Evolutionary conservation across 2,888 invertebrate species (phyloP).

Genomic region (Synanthedon vespiformis): DNA sequence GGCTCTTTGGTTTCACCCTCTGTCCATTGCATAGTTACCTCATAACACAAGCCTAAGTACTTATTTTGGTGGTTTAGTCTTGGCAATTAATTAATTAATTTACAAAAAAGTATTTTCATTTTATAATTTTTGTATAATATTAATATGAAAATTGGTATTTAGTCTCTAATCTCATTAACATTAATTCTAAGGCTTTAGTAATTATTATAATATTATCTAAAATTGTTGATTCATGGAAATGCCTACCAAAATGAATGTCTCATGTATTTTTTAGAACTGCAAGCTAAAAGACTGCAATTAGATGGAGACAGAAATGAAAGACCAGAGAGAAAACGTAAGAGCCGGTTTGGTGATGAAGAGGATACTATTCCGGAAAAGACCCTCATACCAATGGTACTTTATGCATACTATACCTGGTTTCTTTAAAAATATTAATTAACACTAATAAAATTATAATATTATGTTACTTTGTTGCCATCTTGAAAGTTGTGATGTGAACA

Average conservation of each 20-base stretch:
- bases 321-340: conserved; percentile 73
- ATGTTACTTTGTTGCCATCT: no score
- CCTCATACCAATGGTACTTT: conserved; percentile 47
- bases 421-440: background rate
- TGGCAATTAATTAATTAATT: background rate
- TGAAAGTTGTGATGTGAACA: no score
- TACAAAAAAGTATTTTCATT: background rate
- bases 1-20: no score
- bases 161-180: background rate
- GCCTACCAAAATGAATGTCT: no score
- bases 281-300: conserved; percentile 78
- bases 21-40: no score
- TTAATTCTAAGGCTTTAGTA: no score
- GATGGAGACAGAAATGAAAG: conserved; percentile 74
- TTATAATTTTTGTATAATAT: background rate
- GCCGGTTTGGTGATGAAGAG: conserved; percentile 73
- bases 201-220: no score
- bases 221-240: no score
- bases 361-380: conserved; percentile 62
- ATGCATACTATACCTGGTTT: background rate
- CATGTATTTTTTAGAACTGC: conserved; percentile 61
- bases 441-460: no score
- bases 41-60: no score
- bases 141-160: background rate
- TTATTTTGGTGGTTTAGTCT: no score